phyloP scores from a whole-genome alignment of 2,113 vertebrate species.

The Phyllopteryx taeniolatus region DNA sequence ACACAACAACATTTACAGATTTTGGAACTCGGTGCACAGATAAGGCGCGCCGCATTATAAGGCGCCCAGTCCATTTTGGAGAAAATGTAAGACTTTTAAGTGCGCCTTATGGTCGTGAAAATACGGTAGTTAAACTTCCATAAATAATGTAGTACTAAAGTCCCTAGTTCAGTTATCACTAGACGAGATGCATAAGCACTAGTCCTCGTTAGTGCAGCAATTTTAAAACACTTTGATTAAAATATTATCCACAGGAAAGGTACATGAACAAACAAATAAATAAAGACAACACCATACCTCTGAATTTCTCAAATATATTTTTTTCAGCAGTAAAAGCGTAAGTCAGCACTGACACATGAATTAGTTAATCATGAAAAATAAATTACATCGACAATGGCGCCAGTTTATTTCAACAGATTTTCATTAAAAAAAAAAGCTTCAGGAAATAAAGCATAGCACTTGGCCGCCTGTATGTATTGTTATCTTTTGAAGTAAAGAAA shows the following conservation, averaged over 20 bases:
- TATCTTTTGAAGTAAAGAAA: constrained; percentile 33
- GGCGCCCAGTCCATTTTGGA: too few relatives aligned
- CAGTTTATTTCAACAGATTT: constrained; percentile 19
- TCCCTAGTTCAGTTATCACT: neutral
- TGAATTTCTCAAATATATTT: neutral
- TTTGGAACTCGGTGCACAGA: too few relatives aligned
- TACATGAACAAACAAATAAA: neutral
- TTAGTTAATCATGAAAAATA: constrained; percentile 15
- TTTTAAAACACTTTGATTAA: neutral
- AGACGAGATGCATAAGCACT: neutral
- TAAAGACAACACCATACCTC: neutral
- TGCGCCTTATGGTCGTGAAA: too few relatives aligned
- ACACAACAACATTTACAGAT: too few relatives aligned
- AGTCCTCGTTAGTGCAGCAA: neutral
- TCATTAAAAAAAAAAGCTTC: constrained; percentile 19
- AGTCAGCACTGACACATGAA: constrained; percentile 15
- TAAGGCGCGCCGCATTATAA: too few relatives aligned
- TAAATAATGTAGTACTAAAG: too few relatives aligned
- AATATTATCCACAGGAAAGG: neutral
- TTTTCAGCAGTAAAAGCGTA: neutral
- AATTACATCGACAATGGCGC: constrained; percentile 18
- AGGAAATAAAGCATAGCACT: constrained; percentile 43
- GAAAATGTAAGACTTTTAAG: too few relatives aligned
- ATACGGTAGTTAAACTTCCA: too few relatives aligned
- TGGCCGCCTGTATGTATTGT: constrained; percentile 22